Conservation (phyloP, 2,888 invertebrate species). For the Temnothorax ravouxi region DNA sequence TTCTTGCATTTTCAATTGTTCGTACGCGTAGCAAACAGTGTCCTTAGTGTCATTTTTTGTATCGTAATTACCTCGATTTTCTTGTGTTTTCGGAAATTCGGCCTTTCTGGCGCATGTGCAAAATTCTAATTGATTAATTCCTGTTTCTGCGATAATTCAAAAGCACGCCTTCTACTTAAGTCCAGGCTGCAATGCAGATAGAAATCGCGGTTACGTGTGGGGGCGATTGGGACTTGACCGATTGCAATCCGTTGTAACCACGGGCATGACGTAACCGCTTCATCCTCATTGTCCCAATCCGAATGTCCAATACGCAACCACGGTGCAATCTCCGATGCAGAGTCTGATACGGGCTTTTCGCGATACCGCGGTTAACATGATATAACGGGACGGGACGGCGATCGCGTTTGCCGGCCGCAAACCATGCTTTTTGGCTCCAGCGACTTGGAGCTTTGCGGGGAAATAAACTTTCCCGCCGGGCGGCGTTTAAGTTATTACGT, state of each 20-base stretch:
- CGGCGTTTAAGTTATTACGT: conserved; percentile 57
- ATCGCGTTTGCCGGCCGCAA: neutral
- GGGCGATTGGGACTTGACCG: conserved; percentile 31
- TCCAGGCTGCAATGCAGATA: neutral
- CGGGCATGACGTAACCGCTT: conserved; percentile 14
- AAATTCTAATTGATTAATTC: conserved; percentile 1
- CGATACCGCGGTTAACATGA: conserved; percentile 8
- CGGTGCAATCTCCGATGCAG: conserved; percentile 28
- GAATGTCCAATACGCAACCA: conserved; percentile 8
- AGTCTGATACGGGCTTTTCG: conserved; percentile 16
- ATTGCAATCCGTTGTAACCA: conserved; percentile 41
- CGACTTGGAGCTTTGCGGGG: conserved; percentile 18
- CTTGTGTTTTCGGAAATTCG: neutral
- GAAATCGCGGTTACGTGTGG: conserved; percentile 24
- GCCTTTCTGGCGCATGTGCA: neutral
- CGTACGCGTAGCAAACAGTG: neutral
- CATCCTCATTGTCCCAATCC: conserved; percentile 18
- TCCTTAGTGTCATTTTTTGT: neutral
- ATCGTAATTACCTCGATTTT: neutral
- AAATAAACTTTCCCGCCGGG: conserved; percentile 45
- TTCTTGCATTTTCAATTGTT: neutral
- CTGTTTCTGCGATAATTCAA: neutral
- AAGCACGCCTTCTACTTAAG: neutral
- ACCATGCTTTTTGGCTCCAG: conserved; percentile 32
- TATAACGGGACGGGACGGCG: conserved; percentile 14